A percentile compares a stretch with the other conserved stretches of the same genome.
Evolutionary conservation across 2,888 invertebrate species (phyloP).

Genomic region (Chironomus tentans): DNA sequence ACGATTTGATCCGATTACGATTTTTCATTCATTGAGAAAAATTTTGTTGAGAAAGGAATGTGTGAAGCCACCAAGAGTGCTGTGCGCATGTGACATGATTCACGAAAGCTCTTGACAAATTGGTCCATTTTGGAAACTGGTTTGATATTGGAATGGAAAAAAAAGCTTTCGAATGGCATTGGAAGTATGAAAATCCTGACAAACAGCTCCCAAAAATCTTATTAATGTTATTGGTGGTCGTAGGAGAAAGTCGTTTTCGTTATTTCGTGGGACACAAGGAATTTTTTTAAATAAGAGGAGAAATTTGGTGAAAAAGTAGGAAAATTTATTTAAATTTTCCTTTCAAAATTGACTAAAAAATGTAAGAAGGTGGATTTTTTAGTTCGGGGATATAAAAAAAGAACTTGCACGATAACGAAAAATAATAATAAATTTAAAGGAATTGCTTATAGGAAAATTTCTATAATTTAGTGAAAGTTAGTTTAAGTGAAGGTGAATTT

Average conservation of each 20-base stretch:
- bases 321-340: too few species aligned
- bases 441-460: too few species aligned
- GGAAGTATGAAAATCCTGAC: slow-evolving; percentile 5
- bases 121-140: slow-evolving; percentile 18
- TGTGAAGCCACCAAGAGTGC: not conserved
- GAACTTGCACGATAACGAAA: too few species aligned
- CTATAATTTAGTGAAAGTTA: too few species aligned
- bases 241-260: slow-evolving; percentile 24
- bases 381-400: too few species aligned
- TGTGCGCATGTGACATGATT: not conserved
- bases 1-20: not conserved
- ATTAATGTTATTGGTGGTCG: slow-evolving; percentile 25
- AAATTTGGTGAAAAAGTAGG: not conserved
- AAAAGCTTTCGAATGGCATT: not conserved
- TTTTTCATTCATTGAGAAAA: slow-evolving; percentile 12
- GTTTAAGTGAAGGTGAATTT: not conserved
- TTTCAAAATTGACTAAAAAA: too few species aligned
- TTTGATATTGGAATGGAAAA: not conserved
- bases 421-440: too few species aligned
- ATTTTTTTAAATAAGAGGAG: not conserved
- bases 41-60: not conserved
- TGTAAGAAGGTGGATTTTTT: too few species aligned
- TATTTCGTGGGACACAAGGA: slow-evolving; percentile 11
- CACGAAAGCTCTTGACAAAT: not conserved
- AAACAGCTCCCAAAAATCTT: slow-evolving; percentile 22